A percentile compares a stretch with the other conserved stretches of the same genome.
Conservation (phyloP, 2,113 vertebrate genomes). For the Cryptoleucopteryx plumbea region DNA sequence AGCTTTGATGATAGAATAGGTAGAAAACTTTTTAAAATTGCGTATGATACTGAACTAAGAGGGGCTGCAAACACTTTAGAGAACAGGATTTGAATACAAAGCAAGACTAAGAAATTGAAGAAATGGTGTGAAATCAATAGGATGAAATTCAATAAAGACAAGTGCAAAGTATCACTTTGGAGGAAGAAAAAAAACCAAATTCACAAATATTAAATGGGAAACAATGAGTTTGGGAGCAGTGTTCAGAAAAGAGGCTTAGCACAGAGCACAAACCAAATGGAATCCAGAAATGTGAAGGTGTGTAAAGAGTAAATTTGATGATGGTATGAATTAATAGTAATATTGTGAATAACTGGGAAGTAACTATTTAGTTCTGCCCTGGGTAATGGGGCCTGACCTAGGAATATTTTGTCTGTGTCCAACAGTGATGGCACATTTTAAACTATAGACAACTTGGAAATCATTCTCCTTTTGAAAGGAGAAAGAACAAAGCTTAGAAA, state of each 20-base stretch:
- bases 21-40: not conserved
- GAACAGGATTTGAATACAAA: not conserved
- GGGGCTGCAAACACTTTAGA: not conserved
- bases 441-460: not conserved
- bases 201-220: not conserved
- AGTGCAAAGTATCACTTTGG: not conserved
- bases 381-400: not conserved
- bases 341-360: not conserved
- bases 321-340: not conserved
- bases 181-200: not conserved
- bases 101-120: not conserved
- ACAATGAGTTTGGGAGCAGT: not conserved
- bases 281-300: not conserved
- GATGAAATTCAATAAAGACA: slow-evolving; percentile 9
- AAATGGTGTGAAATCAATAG: not conserved
- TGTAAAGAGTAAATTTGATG: not conserved
- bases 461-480: not conserved
- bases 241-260: not conserved
- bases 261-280: not conserved
- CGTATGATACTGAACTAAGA: not conserved
- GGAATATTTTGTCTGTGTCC: not conserved
- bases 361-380: not conserved
- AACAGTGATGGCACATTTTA: not conserved
- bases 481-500: not conserved
- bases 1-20: not conserved